Base-by-base conservation (phyloP, 2,797 vertebrate species). In the Acanthiza pusilla region DNA sequence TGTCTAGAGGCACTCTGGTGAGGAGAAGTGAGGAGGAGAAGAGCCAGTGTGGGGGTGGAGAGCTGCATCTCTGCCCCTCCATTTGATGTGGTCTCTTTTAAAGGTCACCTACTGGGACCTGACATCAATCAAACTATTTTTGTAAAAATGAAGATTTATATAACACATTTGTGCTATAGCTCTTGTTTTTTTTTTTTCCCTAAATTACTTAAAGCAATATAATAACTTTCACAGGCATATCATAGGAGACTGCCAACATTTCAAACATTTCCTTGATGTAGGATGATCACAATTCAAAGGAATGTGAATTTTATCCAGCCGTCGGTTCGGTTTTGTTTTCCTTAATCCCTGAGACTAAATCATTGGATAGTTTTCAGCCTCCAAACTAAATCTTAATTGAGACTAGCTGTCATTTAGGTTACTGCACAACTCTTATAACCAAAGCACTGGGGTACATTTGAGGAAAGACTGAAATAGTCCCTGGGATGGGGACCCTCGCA, bases 221-320 rank as follows among this genome's bases (percentile, higher is more conserved):
- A 97, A 97, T 97, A 97, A 95, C 96, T 97, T 97, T 95, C 54
- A 45, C 97, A 98, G 97, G 92, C 94, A 91, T 72, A 79, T 74
- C 22, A 14, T 54, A 74, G 53, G 58, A 92, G 54, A 17, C 93
- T 94, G 96, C 95, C 96, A 97, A 87, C 48, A 96, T 96, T 95
- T 96, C 95, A 97, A 96, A 96, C 83, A 97, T 96, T 96, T 96
- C 95, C 97, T 97, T 98, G 94, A 96, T 96, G 94, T 96, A 83
- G 88, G 53, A 85, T 97, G 97, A 97, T 96, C 93, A 96, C 95
- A 97, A 95, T 95, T 78, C 95, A 97, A 97, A 97, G 92, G 97
- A 98, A 98, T 97, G 96, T 71, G 95, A 94, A 85, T 97, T 96
- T 94, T 91, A 94, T 96, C 95, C 94, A 97, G 84, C 85, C 47